Evolutionary conservation across 2,113 vertebrate species (phyloP).

Genomic region (Lophochroa leadbeateri): DNA sequence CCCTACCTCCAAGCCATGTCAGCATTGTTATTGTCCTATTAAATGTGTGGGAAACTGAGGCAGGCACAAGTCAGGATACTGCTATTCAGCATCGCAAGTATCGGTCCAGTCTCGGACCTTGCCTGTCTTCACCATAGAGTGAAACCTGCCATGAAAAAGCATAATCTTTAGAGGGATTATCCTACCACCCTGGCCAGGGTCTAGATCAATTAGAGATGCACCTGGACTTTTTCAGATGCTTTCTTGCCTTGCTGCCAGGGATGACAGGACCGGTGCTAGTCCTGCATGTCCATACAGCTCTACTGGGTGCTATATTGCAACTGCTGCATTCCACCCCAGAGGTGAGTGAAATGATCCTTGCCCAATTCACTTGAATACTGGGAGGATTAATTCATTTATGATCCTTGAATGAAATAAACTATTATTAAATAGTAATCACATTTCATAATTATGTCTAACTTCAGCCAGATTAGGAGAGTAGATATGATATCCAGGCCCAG

Average conservation of each 20-base stretch:
- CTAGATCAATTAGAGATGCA: neutral
- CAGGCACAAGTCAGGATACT: neutral
- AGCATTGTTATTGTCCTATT: neutral
- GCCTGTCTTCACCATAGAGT: neutral
- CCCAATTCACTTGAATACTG: neutral
- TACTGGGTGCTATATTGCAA: neutral
- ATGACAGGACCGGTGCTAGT: neutral
- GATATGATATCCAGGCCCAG: neutral
- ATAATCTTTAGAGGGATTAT: neutral
- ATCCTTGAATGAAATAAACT: neutral
- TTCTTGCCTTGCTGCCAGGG: neutral
- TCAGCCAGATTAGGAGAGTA: neutral
- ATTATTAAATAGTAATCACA: neutral
- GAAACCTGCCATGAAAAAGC: neutral
- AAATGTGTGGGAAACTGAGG: conserved; percentile 27
- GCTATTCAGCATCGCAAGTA: conserved; percentile 36
- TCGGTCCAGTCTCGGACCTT: accelerated
- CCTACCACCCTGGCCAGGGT: neutral
- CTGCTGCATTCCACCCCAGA: neutral
- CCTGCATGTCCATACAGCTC: neutral
- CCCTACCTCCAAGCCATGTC: neutral
- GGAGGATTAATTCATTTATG: neutral
- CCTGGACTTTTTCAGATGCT: neutral
- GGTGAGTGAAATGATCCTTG: neutral
- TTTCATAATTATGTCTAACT: conserved; percentile 11